Evolutionary conservation across 2,888 invertebrate species (phyloP), one percentile per base, ranked within the genome.

Genomic region (Hirtodrosophila histrioides): DNA sequence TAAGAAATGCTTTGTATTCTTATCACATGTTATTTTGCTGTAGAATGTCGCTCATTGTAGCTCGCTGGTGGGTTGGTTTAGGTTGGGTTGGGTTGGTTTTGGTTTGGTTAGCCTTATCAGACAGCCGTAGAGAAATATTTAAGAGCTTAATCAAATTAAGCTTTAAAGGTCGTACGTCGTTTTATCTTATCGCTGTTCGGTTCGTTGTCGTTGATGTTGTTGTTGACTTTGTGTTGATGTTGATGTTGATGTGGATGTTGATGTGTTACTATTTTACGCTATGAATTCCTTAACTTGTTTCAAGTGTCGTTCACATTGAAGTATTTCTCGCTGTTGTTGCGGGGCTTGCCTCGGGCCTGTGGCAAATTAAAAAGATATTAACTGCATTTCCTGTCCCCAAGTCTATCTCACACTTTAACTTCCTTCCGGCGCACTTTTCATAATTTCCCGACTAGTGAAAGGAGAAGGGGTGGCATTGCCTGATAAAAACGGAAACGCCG

Each of bases 141-240:
- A 69, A 66, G 77, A 83, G 88, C 85, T 83, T 86, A 85, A 85
- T 85, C 78, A 89, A 85, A 85, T 89, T 88, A 85, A 83, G 89
- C 84, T 77, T 88, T 85, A 85, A 85, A 85, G 89, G 88, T 85
- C 85, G 89, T 89, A 69, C 86, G 75, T 71, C 60, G 78, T 51
- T 73, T 88, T 89, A 85, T 85, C 85, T 85, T 89, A 85, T 85
- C 85, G 50, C 41, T 0, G 29, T 43, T 41, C 35, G 31, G 31
- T 31, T 31, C 31, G 7, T 9, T 9, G 31, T 31, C 9, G 40
- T 39, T 43, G n/a, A n/a, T n/a, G 46, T 24, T 40, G 61, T 31
- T 7, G 31, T 9, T 31, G 31, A 6, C n/a, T n/a, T n/a, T n/a
- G n/a, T 9, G 40, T 39, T 43, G 48, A 23, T 41, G 57, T 49